These are phyloP conservation scores for Coenonympha arcania DNA, from an alignment of 2,888 invertebrate species.

Conservation along the genomic window DNA sequence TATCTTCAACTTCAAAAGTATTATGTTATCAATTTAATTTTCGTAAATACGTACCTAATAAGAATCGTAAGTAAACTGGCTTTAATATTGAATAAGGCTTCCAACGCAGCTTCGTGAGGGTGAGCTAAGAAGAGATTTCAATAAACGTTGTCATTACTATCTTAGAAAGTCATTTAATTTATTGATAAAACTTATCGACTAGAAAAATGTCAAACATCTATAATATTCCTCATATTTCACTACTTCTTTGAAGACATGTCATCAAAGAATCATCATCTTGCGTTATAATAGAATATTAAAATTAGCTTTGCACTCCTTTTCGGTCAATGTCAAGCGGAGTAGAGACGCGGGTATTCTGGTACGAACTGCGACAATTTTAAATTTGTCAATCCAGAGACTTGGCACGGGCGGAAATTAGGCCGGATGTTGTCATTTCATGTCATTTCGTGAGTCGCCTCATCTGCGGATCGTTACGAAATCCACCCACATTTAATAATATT, in stretches of 20 bases:
- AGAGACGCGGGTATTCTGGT: not conserved
- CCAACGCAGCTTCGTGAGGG: no score
- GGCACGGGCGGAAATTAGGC: constrained; percentile 7
- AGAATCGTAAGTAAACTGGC: no score
- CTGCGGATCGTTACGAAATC: not conserved
- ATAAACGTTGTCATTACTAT: no score
- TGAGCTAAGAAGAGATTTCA: no score
- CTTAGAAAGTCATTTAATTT: no score
- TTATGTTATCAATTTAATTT: no score
- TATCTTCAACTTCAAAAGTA: no score
- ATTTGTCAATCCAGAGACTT: constrained; percentile 3
- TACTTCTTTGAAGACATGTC: not conserved
- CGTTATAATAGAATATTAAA: not conserved
- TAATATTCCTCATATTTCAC: no score
- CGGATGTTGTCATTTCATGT: constrained; percentile 4
- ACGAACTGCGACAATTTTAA: not conserved
- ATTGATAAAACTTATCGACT: no score
- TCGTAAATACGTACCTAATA: no score
- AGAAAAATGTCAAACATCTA: no score
- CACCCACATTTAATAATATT: not conserved
- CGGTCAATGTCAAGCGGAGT: not conserved
- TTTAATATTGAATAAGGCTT: no score
- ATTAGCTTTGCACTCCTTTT: not conserved
- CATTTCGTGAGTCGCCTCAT: not conserved
- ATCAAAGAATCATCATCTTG: not conserved